These are phyloP conservation scores for Spongia lamella DNA, from an alignment of 37 sponge, comb jelly and placozoan species.

Conservation along the genomic window DNA sequence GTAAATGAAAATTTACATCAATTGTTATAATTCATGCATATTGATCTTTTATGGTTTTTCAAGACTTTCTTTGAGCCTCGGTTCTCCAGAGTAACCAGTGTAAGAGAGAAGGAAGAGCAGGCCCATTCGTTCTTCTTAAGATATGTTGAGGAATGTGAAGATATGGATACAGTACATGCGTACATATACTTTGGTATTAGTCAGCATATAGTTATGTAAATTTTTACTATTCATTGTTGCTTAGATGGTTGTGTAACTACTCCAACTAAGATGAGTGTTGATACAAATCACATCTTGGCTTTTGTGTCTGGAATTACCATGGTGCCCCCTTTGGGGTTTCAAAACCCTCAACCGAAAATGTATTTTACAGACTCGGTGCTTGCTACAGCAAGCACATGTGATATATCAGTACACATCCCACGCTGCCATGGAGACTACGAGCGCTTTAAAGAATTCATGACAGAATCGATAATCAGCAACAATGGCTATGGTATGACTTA, in stretches of 20 bases:
- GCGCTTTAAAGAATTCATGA: background rate
- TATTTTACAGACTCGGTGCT: background rate
- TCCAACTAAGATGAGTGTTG: no score
- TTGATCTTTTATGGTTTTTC: conserved; percentile 3
- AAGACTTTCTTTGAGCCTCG: background rate
- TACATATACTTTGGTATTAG: no score
- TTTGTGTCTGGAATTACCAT: no score
- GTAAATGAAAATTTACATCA: no score
- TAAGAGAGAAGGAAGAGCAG: conserved; percentile 3
- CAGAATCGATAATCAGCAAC: background rate
- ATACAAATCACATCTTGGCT: no score
- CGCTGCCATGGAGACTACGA: background rate
- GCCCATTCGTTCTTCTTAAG: conserved; percentile 10
- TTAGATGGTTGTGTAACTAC: no score
- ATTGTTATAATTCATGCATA: no score
- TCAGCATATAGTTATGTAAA: no score
- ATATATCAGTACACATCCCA: background rate
- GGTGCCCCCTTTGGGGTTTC: no score
- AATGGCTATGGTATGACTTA: conserved; percentile 4
- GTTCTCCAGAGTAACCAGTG: background rate
- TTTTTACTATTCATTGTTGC: no score
- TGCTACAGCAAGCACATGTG: conserved; percentile 3
- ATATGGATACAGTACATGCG: no score
- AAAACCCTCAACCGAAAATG: no score
- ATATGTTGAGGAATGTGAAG: conserved; percentile 42